These are phyloP conservation scores for Camelus dromedarius DNA, from an alignment of 2,113 vertebrate species.

Conservation along the genomic window DNA sequence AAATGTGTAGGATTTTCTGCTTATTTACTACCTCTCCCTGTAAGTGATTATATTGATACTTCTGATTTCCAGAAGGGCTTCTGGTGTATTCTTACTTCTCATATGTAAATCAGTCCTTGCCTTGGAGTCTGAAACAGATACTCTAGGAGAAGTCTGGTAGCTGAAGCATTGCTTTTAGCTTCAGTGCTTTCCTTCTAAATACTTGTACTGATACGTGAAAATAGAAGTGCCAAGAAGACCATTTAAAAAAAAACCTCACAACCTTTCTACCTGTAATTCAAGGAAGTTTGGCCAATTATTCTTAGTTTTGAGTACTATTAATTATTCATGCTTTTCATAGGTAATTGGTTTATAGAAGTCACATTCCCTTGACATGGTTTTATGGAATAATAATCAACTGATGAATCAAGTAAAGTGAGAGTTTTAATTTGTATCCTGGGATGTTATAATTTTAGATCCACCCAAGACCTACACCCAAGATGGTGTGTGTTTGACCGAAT, in stretches of 20 bases:
- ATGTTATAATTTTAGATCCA: constrained; percentile 90
- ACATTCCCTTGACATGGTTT: background rate
- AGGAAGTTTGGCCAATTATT: background rate
- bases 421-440: constrained; percentile 77
- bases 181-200: background rate
- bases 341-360: background rate
- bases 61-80: background rate
- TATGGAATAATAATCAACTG: constrained; percentile 60
- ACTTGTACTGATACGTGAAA: background rate
- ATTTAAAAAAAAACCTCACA: background rate
- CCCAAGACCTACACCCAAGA: constrained; percentile 97
- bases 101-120: background rate
- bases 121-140: background rate
- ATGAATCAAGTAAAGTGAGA: background rate
- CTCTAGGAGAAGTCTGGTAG: background rate
- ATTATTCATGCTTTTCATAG: background rate
- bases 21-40: background rate
- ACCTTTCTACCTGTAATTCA: background rate
- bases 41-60: background rate
- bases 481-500: constrained; percentile 97
- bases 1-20: background rate
- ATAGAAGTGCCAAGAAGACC: background rate
- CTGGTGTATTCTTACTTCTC: background rate
- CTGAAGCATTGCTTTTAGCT: background rate
- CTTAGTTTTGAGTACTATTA: background rate